phyloP scores from a whole-genome alignment of 2,113 vertebrate genomes.

The Urocolius indicus region DNA sequence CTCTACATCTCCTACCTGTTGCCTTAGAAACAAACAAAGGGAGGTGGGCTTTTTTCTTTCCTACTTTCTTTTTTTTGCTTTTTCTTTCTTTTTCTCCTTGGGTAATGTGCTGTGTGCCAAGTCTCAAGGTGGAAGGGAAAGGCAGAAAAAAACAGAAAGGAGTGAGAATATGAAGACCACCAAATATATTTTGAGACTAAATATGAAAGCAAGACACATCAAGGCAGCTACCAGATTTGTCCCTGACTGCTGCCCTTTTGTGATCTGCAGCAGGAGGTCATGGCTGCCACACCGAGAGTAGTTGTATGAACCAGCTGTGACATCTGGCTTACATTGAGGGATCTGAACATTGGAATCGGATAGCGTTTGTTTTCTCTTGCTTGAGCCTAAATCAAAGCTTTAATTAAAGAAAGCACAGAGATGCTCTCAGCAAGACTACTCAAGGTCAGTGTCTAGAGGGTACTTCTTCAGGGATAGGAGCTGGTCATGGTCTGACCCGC shows the following conservation, averaged over 20 bases:
- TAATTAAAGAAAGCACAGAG: constrained; percentile 31
- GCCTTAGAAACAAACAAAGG: constrained; percentile 63
- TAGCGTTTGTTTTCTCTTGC: constrained; percentile 39
- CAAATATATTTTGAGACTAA: not conserved
- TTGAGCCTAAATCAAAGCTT: constrained; percentile 11
- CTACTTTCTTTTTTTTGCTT: not conserved
- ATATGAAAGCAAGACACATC: not conserved
- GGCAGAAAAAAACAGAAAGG: not conserved
- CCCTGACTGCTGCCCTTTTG: not conserved
- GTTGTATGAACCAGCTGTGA: not conserved
- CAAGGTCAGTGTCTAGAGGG: not conserved
- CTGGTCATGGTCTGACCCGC: fast-evolving
- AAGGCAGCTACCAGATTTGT: not conserved
- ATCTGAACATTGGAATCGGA: not conserved
- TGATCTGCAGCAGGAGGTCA: not conserved
- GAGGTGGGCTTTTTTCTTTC: not conserved
- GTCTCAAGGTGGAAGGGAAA: not conserved
- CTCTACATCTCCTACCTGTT: constrained; percentile 40
- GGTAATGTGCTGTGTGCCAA: not conserved
- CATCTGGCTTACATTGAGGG: constrained; percentile 36
- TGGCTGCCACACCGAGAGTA: not conserved
- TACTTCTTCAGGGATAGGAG: not conserved
- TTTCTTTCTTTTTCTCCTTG: not conserved
- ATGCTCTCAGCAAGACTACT: not conserved
- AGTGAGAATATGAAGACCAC: not conserved